Evolutionary conservation across 2,113 vertebrate species (phyloP).

Genomic region (Australoheros scitulus): DNA sequence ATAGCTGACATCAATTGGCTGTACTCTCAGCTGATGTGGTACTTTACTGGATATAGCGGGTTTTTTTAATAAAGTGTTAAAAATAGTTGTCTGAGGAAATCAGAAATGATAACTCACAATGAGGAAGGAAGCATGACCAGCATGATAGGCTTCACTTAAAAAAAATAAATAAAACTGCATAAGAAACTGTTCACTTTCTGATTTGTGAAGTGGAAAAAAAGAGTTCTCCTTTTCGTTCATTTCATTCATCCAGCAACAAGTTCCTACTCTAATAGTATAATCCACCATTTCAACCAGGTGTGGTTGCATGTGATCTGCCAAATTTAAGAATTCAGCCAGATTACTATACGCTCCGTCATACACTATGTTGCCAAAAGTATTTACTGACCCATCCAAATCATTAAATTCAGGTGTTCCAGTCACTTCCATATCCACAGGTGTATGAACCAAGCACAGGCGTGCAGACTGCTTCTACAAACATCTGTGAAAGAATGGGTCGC

Average conservation of each 20-base stretch:
- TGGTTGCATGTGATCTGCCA: background rate
- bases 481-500: too few relatives aligned
- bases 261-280: background rate
- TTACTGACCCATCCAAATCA: too few relatives aligned
- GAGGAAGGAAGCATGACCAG: constrained; percentile 46
- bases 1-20: background rate
- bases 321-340: background rate
- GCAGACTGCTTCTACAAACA: too few relatives aligned
- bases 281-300: background rate
- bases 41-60: background rate
- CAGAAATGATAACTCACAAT: constrained; percentile 37
- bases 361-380: too few relatives aligned
- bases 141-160: background rate
- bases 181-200: background rate
- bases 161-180: background rate
- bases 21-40: background rate
- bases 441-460: too few relatives aligned
- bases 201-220: background rate
- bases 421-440: too few relatives aligned
- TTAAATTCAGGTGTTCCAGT: too few relatives aligned
- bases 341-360: accelerated
- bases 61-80: background rate
- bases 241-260: background rate
- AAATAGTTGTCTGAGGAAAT: constrained; percentile 25
- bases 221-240: background rate